Evolutionary conservation across 2,797 vertebrate species (phyloP).

Genomic region (Sebastes oblongus): DNA sequence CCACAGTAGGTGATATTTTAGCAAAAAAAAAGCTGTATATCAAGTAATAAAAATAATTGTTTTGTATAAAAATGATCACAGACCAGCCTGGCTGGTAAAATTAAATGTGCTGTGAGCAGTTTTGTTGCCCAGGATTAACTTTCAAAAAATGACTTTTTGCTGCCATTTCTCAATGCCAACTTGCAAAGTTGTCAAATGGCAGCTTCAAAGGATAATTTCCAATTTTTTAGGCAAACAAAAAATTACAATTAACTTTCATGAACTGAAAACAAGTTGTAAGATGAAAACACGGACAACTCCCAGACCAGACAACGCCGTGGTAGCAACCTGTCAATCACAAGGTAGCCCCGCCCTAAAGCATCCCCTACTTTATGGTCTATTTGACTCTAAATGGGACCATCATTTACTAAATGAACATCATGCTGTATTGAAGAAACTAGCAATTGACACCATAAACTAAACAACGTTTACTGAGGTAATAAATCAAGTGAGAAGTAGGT

Average conservation of each 20-base stretch:
- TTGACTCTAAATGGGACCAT: too few relatives aligned
- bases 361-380: fast-evolving
- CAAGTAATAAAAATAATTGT: not conserved
- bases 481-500: not conserved
- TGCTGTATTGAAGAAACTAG: too few relatives aligned
- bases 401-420: too few relatives aligned
- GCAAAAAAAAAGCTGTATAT: not conserved
- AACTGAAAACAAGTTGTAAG: too few relatives aligned
- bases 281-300: too few relatives aligned
- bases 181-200: not conserved
- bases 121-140: not conserved
- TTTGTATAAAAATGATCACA: not conserved
- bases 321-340: too few relatives aligned
- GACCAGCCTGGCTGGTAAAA: not conserved
- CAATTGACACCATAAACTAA: not conserved
- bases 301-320: too few relatives aligned
- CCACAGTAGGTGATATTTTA: not conserved
- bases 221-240: too few relatives aligned
- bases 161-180: not conserved
- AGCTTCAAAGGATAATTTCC: not conserved
- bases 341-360: too few relatives aligned
- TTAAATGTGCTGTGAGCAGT: not conserved
- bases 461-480: not conserved
- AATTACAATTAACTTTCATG: too few relatives aligned
- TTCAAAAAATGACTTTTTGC: not conserved